Conservation (phyloP, 1,140 invertebrate species). For the Eufriesea mexicana region DNA sequence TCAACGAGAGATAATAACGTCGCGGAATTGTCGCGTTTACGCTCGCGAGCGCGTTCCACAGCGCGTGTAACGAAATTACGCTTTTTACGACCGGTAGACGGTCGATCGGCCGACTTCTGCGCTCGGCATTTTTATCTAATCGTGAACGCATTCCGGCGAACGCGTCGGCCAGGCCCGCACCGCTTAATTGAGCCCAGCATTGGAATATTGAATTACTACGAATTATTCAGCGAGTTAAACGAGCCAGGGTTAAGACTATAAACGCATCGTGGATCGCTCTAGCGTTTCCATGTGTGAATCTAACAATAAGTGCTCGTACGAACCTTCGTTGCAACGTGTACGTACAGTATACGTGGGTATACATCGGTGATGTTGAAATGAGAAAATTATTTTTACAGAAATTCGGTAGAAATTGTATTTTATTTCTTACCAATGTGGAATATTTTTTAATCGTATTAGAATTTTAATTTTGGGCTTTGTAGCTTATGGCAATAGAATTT, state of each 20-base stretch:
- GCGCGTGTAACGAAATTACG: conserved; percentile 30
- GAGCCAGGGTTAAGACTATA: conserved; percentile 29
- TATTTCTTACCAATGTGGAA: too few relatives aligned
- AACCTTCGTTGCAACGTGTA: too few relatives aligned
- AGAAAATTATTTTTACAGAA: too few relatives aligned
- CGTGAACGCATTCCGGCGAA: conserved; percentile 34
- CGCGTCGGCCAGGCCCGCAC: neutral
- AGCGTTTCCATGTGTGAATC: neutral
- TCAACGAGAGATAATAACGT: conserved; percentile 59
- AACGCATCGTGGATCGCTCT: neutral
- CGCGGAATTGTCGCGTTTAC: conserved; percentile 57
- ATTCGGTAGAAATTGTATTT: too few relatives aligned
- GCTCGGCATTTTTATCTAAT: conserved; percentile 46
- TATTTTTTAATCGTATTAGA: too few relatives aligned
- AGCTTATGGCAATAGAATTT: too few relatives aligned
- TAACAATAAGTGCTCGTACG: neutral
- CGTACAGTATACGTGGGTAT: too few relatives aligned
- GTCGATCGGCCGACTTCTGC: neutral
- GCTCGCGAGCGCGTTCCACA: neutral
- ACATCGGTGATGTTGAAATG: too few relatives aligned
- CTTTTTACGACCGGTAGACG: conserved; percentile 33
- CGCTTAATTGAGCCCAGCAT: neutral
- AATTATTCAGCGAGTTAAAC: conserved; percentile 36
- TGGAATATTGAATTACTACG: conserved; percentile 37
- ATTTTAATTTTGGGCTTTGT: too few relatives aligned